Conservation (phyloP, 2,888 invertebrate genomes). For the Agriotes lineatus region DNA sequence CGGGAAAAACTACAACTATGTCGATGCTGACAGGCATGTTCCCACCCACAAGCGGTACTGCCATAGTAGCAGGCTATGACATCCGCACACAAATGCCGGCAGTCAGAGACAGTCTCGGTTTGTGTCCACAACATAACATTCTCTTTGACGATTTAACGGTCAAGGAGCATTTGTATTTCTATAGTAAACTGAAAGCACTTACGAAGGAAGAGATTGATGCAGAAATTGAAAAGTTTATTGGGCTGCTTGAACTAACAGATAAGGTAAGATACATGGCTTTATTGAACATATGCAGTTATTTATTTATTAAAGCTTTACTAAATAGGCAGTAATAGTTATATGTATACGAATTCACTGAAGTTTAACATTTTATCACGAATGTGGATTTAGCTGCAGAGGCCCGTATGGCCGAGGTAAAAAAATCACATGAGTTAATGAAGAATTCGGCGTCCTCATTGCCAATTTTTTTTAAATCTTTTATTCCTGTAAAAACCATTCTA, state of each 20-base stretch:
- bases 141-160: slow-evolving; percentile 87
- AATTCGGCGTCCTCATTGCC: too few species aligned
- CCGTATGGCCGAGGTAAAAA: too few species aligned
- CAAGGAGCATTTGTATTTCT: slow-evolving; percentile 85
- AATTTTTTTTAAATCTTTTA: too few species aligned
- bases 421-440: too few species aligned
- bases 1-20: slow-evolving; percentile 95
- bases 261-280: slow-evolving; percentile 73
- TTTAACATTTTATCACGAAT: too few species aligned
- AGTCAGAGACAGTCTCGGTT: slow-evolving; percentile 79
- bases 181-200: slow-evolving; percentile 79
- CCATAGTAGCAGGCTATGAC: slow-evolving; percentile 78
- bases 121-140: slow-evolving; percentile 90
- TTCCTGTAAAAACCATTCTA: too few species aligned
- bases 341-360: too few species aligned
- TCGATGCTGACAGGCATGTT: slow-evolving; percentile 89
- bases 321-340: background rate
- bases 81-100: slow-evolving; percentile 73
- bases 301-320: background rate
- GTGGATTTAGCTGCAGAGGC: too few species aligned
- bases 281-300: background rate
- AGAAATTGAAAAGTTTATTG: slow-evolving; percentile 76
- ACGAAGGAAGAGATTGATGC: slow-evolving; percentile 67
- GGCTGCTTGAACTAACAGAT: slow-evolving; percentile 74
- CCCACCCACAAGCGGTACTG: slow-evolving; percentile 77